Percentiles rank a stretch among this genome's conserved stretches.
Evolutionary conservation across 2,113 vertebrate species (phyloP).

Genomic region (Coptodon rendalli): DNA sequence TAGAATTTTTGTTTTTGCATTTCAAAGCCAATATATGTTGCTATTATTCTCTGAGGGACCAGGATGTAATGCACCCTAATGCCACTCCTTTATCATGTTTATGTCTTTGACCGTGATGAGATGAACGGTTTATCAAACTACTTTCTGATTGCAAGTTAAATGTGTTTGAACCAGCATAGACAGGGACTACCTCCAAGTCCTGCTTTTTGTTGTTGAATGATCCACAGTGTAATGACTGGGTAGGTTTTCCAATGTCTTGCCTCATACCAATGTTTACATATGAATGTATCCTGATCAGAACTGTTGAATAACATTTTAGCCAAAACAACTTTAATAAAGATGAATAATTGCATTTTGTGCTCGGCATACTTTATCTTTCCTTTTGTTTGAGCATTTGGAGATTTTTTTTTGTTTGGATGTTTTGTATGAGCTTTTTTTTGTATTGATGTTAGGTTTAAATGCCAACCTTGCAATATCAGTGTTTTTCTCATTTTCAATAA

Average conservation of each 20-base stretch:
- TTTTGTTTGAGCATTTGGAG: slow-evolving; percentile 28
- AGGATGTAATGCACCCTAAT: not conserved
- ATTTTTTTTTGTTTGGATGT: slow-evolving; percentile 20
- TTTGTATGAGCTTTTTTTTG: slow-evolving; percentile 42
- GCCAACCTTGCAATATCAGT: slow-evolving; percentile 52
- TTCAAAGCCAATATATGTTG: not conserved
- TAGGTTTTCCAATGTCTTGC: slow-evolving; percentile 52
- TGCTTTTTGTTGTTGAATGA: slow-evolving; percentile 6
- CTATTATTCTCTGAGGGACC: slow-evolving; percentile 2
- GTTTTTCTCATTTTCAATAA: slow-evolving; percentile 65
- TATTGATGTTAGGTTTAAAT: slow-evolving; percentile 38
- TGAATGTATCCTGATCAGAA: slow-evolving; percentile 69
- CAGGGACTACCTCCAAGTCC: slow-evolving; percentile 32
- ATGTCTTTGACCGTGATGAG: not conserved
- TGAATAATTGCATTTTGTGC: slow-evolving; percentile 38
- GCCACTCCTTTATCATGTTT: not conserved
- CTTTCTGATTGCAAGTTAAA: not conserved
- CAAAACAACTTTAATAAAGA: slow-evolving; percentile 54
- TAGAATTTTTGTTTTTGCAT: slow-evolving; percentile 41
- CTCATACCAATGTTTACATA: slow-evolving; percentile 69
- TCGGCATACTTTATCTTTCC: slow-evolving; percentile 23
- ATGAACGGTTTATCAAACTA: not conserved
- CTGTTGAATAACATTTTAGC: slow-evolving; percentile 43
- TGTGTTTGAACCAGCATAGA: slow-evolving; percentile 41
- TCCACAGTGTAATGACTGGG: not conserved